Evolutionary conservation across 2,888 invertebrate species (phyloP).

Genomic region (Mystacides longicornis): DNA sequence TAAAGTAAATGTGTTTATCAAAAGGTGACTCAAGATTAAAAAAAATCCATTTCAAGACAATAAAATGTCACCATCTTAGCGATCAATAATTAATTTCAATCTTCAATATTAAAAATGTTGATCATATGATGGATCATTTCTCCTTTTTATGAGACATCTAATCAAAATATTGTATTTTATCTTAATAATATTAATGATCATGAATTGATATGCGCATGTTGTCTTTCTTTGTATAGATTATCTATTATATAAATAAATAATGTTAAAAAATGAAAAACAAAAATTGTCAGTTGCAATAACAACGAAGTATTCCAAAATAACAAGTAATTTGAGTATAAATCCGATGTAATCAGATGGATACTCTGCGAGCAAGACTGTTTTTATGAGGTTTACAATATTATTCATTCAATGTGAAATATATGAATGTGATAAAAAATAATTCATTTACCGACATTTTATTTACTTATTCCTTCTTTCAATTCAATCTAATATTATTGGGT

Average conservation of each 20-base stretch:
- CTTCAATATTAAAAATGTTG: no score
- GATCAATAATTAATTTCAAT: no score
- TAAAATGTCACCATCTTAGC: no score
- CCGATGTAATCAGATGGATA: slow-evolving; percentile 3
- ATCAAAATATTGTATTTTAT: no score
- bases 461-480: no score
- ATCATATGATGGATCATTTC: no score
- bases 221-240: slow-evolving; percentile 3
- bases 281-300: slow-evolving; percentile 24
- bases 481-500: no score
- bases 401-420: slow-evolving; percentile 21
- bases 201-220: slow-evolving; percentile 22
- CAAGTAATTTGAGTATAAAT: slow-evolving; percentile 2
- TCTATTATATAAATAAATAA: not conserved
- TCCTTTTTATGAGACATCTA: no score
- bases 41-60: no score
- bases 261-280: slow-evolving; percentile 8
- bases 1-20: no score
- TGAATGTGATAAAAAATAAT: slow-evolving; percentile 23
- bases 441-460: slow-evolving; percentile 4
- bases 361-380: slow-evolving; percentile 26
- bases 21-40: no score
- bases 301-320: slow-evolving; percentile 15
- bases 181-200: slow-evolving; percentile 7
- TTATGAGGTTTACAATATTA: slow-evolving; percentile 26